A percentile compares a stretch with the other conserved stretches of the same genome.
phyloP scores from a whole-genome alignment of 2,113 vertebrate species.

The Tympanuchus pallidicinctus region DNA sequence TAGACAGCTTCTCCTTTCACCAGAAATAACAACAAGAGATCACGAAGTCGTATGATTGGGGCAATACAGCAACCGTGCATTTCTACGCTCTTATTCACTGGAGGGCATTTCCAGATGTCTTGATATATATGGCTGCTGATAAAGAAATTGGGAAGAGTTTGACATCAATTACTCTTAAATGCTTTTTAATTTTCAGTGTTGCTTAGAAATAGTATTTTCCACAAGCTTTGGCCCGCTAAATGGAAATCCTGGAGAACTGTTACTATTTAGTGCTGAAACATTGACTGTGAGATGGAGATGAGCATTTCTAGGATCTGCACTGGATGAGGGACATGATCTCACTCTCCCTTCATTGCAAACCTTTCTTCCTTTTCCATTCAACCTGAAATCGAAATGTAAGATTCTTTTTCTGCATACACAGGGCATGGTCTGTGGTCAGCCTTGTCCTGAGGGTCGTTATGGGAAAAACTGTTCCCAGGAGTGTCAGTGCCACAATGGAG shows the following conservation, averaged over 20 bases:
- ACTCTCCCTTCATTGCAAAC: neutral
- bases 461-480: conserved; percentile 95
- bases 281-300: neutral
- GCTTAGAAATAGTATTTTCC: neutral
- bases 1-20: neutral
- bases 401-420: conserved; percentile 68
- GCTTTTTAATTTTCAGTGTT: conserved; percentile 14
- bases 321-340: neutral
- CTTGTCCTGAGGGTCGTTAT: conserved; percentile 91
- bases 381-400: neutral
- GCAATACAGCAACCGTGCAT: neutral
- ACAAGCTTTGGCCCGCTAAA: conserved; percentile 36
- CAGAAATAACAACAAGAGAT: neutral
- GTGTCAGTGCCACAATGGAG: conserved; percentile 96
- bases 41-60: neutral
- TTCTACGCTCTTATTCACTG: neutral
- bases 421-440: conserved; percentile 96
- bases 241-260: conserved; percentile 16
- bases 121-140: neutral
- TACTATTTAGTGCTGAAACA: neutral
- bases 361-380: neutral
- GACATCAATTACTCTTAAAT: neutral
- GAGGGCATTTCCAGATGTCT: neutral
- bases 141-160: conserved; percentile 14
- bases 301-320: conserved; percentile 9